Conservation (phyloP, 2,888 invertebrate species). For the Eupithecia dodoneata region DNA sequence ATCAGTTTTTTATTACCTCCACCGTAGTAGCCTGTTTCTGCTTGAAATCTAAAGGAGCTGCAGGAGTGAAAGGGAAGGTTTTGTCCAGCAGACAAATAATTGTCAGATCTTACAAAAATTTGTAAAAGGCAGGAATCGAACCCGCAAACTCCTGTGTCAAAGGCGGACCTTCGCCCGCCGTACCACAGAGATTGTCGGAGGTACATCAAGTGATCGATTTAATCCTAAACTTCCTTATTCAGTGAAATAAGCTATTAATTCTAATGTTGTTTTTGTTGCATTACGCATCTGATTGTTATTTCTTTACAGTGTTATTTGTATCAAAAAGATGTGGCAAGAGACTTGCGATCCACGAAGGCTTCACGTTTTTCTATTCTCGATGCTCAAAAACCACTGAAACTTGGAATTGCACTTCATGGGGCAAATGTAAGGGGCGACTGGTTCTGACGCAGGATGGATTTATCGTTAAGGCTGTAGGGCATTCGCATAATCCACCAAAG, state of each 20-base stretch:
- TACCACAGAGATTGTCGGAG: no score
- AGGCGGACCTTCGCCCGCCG: no score
- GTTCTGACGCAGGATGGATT: neutral
- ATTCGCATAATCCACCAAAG: neutral
- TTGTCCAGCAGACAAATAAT: no score
- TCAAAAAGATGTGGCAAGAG: neutral
- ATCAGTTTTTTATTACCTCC: neutral
- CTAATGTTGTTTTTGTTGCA: neutral
- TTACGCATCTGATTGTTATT: neutral
- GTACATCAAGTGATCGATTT: no score
- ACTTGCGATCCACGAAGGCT: slow-evolving; percentile 2
- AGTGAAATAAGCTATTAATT: neutral
- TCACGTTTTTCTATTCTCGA: neutral
- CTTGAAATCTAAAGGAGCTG: no score
- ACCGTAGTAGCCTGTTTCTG: neutral
- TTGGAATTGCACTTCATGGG: slow-evolving; percentile 5
- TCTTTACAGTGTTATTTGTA: slow-evolving; percentile 3
- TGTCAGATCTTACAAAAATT: no score
- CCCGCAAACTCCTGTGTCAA: no score
- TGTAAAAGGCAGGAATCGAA: no score
- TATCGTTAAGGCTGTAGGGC: neutral
- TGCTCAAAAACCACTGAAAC: neutral
- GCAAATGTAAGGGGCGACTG: neutral
- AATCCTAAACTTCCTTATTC: neutral
- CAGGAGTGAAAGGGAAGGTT: no score